phyloP scores from a whole-genome alignment of 2,888 invertebrate species.

The Oscheius onirici region DNA sequence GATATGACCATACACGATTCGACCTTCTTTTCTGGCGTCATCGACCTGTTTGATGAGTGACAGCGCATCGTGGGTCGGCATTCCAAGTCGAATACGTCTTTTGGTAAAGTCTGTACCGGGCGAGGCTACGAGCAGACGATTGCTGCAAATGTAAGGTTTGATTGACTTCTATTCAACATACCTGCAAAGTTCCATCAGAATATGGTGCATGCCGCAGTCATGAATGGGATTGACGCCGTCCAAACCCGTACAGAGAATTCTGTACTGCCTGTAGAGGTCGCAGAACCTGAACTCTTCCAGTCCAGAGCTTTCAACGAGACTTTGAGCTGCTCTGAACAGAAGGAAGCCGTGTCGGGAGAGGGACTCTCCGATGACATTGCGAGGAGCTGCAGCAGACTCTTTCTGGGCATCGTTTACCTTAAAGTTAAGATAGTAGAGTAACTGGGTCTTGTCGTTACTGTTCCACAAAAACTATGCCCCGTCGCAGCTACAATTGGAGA shows the following conservation, averaged over 20 bases:
- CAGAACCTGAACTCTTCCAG: constrained; percentile 79
- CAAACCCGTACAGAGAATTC: constrained; percentile 34
- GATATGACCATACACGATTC: no score
- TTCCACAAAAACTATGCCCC: no score
- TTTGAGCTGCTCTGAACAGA: constrained; percentile 84
- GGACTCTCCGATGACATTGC: constrained; percentile 45
- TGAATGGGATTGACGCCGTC: constrained; percentile 36
- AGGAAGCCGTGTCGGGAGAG: constrained; percentile 79
- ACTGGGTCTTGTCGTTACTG: no score
- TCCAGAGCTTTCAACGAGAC: constrained; percentile 78
- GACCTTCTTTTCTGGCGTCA: constrained; percentile 6
- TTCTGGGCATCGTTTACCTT: constrained; percentile 53
- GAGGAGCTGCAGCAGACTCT: constrained; percentile 48
- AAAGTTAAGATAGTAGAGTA: no score
- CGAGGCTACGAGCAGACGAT: constrained; percentile 26
- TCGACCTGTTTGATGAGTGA: constrained; percentile 37
- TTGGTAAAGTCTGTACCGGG: constrained; percentile 13
- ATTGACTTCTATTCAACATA: neutral
- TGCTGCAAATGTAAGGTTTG: constrained; percentile 9
- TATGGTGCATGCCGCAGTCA: constrained; percentile 32
- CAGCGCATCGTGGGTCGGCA: constrained; percentile 47
- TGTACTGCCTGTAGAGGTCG: constrained; percentile 41
- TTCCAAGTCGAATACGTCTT: constrained; percentile 38
- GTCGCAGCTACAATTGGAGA: no score
- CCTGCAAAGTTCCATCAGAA: constrained; percentile 36